phyloP scores from a whole-genome alignment of 1,140 invertebrate genomes.

The Chlorops oryzae region DNA sequence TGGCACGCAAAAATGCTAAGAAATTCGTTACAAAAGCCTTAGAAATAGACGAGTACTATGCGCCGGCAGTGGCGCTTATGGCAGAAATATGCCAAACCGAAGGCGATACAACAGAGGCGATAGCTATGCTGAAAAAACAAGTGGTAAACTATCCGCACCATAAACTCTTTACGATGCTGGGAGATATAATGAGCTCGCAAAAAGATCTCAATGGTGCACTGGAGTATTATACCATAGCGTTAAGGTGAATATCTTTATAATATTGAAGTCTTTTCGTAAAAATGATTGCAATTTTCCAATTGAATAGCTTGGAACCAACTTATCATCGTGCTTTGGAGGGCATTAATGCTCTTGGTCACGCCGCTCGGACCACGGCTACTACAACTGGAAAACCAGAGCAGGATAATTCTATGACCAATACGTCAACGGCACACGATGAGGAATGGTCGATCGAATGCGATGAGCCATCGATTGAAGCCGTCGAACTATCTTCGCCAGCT shows the following conservation, averaged over 20 bases:
- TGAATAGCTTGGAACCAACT: slow-evolving; percentile 34
- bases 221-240: slow-evolving; percentile 33
- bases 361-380: slow-evolving; percentile 9
- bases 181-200: slow-evolving; percentile 24
- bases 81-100: slow-evolving; percentile 30
- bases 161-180: slow-evolving; percentile 32
- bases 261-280: neutral
- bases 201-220: slow-evolving; percentile 32
- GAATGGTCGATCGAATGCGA: slow-evolving; percentile 33
- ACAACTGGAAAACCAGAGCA: slow-evolving; percentile 17
- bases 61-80: slow-evolving; percentile 30
- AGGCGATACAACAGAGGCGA: slow-evolving; percentile 20
- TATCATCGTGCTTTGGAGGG: slow-evolving; percentile 27
- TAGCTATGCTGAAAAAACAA: slow-evolving; percentile 33
- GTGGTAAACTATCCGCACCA: slow-evolving; percentile 25
- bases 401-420: slow-evolving; percentile 7
- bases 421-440: slow-evolving; percentile 19
- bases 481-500: slow-evolving; percentile 28
- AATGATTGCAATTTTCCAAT: slow-evolving; percentile 3
- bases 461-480: slow-evolving; percentile 23
- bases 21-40: slow-evolving; percentile 33
- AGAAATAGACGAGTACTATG: slow-evolving; percentile 35
- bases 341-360: slow-evolving; percentile 26
- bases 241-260: slow-evolving; percentile 20
- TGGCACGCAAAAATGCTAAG: slow-evolving; percentile 24